These are phyloP conservation scores for Coreoperca whiteheadi DNA, from an alignment of 2,113 vertebrate species.

Conservation along the genomic window DNA sequence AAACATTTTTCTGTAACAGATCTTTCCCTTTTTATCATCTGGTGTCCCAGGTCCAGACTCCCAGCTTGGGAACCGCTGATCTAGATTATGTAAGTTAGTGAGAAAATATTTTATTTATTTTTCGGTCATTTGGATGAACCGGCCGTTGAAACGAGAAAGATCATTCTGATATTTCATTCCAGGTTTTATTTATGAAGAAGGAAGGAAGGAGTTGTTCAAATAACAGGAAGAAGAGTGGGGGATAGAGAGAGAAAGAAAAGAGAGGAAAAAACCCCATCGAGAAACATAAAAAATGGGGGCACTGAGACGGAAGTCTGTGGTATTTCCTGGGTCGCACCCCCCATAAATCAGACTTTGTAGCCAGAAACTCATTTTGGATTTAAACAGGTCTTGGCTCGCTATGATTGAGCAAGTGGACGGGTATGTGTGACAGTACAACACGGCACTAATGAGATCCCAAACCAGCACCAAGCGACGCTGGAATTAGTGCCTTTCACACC, in stretches of 20 bases:
- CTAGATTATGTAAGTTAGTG: neutral
- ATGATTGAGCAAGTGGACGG: conserved; percentile 79
- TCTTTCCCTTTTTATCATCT: neutral
- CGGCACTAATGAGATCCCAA: conserved; percentile 80
- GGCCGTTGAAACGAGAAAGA: neutral
- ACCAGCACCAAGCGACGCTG: conserved; percentile 55
- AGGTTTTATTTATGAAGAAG: neutral
- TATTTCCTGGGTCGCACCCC: conserved; percentile 80
- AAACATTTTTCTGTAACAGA: neutral
- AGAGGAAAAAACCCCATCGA: conserved; percentile 64
- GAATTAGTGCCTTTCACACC: conserved; percentile 74
- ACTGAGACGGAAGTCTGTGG: conserved; percentile 73
- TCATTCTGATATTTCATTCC: neutral
- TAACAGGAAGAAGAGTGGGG: neutral
- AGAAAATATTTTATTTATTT: neutral
- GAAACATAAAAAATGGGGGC: conserved; percentile 79
- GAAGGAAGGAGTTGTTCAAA: neutral
- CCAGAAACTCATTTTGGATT: conserved; percentile 82
- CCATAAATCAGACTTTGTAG: conserved; percentile 70
- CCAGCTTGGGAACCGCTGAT: conserved; percentile 10
- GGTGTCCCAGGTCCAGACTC: neutral
- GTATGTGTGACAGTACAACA: conserved; percentile 80
- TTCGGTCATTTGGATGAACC: neutral
- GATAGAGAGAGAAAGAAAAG: conserved; percentile 15
- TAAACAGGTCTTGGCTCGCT: conserved; percentile 75